Conservation (phyloP, 2,113 vertebrate genomes). For the Aepyceros melampus region DNA sequence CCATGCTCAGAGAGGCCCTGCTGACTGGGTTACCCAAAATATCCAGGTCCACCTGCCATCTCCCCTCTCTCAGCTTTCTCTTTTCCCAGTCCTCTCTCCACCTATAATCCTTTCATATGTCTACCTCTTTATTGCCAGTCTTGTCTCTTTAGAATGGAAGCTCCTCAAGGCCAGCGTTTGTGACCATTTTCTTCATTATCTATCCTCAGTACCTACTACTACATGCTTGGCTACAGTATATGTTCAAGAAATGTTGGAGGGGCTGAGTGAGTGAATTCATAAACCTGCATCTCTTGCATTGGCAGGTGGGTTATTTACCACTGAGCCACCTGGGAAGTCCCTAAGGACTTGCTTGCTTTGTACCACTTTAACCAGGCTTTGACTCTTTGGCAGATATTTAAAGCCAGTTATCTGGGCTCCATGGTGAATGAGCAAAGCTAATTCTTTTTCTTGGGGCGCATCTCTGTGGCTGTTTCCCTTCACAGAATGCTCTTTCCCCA, state of each 20-base stretch:
- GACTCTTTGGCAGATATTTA: background rate
- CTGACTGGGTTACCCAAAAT: background rate
- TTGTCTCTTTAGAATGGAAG: background rate
- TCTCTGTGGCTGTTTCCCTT: background rate
- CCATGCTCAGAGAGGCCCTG: background rate
- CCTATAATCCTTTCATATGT: background rate
- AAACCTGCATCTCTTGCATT: background rate
- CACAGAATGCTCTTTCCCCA: background rate
- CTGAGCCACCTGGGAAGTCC: background rate
- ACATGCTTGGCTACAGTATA: background rate
- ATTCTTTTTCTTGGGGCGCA: background rate
- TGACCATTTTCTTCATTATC: background rate
- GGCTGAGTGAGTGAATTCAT: no score
- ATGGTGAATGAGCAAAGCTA: background rate
- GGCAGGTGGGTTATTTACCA: background rate
- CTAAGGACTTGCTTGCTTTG: background rate
- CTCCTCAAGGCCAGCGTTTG: background rate
- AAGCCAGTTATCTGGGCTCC: background rate
- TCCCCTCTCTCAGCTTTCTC: background rate
- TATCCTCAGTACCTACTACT: background rate
- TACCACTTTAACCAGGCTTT: background rate
- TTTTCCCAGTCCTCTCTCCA: background rate
- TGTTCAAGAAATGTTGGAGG: background rate
- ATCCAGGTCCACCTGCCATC: background rate
- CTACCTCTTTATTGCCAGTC: background rate